Percentiles rank a stretch among this genome's conserved stretches.
Evolutionary conservation across 2,113 vertebrate genomes (phyloP).

Genomic region (Progne subis): DNA sequence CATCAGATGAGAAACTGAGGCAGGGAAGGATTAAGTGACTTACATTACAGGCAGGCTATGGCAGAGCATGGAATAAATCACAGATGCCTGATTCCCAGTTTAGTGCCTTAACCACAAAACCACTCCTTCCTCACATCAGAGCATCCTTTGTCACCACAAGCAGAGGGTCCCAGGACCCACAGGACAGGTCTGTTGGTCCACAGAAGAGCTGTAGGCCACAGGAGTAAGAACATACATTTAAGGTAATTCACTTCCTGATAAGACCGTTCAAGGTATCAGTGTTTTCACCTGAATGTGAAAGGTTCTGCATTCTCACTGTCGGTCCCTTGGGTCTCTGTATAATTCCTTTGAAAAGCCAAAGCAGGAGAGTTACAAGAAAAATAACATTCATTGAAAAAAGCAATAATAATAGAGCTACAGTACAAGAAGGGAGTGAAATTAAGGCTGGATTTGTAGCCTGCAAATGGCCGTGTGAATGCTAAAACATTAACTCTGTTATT

Average conservation of each 20-base stretch:
- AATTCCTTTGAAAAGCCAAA: constrained; percentile 39
- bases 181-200: neutral
- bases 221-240: neutral
- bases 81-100: neutral
- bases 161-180: neutral
- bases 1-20: neutral
- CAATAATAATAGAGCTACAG: constrained; percentile 32
- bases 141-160: neutral
- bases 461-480: neutral
- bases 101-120: neutral
- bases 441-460: constrained; percentile 49
- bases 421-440: constrained; percentile 43
- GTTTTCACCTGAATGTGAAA: constrained; percentile 21
- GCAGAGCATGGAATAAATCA: neutral
- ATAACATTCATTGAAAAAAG: neutral
- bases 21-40: neutral
- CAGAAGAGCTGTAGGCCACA: neutral
- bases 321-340: neutral
- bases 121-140: neutral
- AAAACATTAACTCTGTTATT: constrained; percentile 64
- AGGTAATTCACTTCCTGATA: neutral
- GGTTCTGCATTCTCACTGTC: neutral
- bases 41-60: neutral
- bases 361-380: constrained; percentile 28
- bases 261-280: neutral